A percentile compares a stretch with the other conserved stretches of the same genome.
Evolutionary conservation across 2,888 invertebrate genomes (phyloP).

Genomic region (Timandra comae): DNA sequence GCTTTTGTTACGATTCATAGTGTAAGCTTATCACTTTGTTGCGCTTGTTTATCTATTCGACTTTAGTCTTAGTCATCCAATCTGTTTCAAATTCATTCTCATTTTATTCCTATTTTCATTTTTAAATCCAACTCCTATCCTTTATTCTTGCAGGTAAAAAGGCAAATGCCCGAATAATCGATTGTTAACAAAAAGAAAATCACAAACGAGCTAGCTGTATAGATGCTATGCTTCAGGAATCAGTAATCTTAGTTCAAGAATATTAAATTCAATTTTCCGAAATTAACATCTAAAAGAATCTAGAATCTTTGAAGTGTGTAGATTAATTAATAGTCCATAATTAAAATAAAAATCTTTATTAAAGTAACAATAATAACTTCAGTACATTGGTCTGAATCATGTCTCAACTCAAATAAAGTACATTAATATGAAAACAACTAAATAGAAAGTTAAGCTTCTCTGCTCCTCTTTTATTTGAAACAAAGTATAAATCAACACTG

Average conservation of each 20-base stretch:
- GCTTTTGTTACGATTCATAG: constrained; percentile 16
- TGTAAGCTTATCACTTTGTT: constrained; percentile 25
- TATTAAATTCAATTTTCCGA: background rate
- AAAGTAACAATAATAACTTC: too few relatives aligned
- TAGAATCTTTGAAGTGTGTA: background rate
- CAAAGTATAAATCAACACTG: too few relatives aligned
- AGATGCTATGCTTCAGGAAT: background rate
- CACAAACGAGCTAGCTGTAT: background rate
- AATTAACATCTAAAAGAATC: background rate
- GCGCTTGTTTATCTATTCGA: constrained; percentile 18
- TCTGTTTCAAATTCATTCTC: background rate
- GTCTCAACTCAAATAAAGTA: too few relatives aligned
- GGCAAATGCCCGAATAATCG: constrained; percentile 19
- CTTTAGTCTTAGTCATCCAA: constrained; percentile 20
- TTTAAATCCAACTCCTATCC: constrained; percentile 16
- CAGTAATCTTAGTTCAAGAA: background rate
- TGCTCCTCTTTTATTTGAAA: too few relatives aligned
- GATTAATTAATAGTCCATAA: background rate
- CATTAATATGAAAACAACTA: too few relatives aligned
- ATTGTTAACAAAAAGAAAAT: constrained; percentile 5
- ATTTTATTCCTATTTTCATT: constrained; percentile 9
- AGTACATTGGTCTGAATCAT: too few relatives aligned
- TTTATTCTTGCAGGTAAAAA: constrained; percentile 27
- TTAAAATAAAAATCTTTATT: background rate
- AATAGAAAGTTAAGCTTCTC: too few relatives aligned